Evolutionary conservation across 2,888 invertebrate genomes (phyloP).

Genomic region (Ferrisia virgata): DNA sequence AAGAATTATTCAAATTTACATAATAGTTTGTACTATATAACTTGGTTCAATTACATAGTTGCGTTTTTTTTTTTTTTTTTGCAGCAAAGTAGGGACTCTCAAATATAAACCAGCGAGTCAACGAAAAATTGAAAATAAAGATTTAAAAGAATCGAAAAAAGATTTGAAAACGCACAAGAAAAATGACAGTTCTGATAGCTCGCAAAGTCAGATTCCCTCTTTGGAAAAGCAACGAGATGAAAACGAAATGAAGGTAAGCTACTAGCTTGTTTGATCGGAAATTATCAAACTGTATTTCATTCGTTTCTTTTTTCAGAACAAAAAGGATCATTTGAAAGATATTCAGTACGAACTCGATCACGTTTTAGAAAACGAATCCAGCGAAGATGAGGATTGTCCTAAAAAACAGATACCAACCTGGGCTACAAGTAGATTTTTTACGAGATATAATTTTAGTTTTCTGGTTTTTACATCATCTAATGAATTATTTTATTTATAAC

Average conservation of each 20-base stretch:
- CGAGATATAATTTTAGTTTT: neutral
- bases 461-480: neutral
- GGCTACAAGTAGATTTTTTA: neutral
- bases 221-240: neutral
- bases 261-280: too few species aligned
- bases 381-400: conserved; percentile 31
- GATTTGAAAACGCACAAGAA: neutral
- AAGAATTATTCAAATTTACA: neutral
- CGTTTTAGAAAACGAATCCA: conserved; percentile 24
- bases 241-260: neutral
- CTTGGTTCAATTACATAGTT: neutral
- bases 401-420: conserved; percentile 7
- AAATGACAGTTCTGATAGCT: neutral
- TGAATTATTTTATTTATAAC: neutral
- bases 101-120: neutral
- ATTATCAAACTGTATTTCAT: neutral
- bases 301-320: neutral
- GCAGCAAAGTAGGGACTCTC: neutral
- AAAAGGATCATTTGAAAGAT: neutral
- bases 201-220: neutral
- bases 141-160: neutral
- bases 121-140: neutral
- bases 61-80: too few species aligned
- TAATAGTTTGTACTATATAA: neutral
- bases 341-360: neutral